Evolutionary conservation across 1,140 invertebrate genomes (phyloP).

Genomic region (Drusus annulatus): DNA sequence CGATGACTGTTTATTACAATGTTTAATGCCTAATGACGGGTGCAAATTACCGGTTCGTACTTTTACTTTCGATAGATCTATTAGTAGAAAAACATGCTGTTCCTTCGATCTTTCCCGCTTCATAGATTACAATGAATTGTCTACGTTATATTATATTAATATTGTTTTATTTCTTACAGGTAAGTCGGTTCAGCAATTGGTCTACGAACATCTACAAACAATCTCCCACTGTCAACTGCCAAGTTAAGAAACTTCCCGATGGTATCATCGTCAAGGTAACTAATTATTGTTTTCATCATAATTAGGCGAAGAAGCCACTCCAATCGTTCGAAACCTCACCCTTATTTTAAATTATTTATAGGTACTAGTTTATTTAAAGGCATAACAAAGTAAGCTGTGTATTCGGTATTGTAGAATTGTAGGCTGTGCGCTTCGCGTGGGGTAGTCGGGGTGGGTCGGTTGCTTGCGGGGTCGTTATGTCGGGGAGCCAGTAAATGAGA

Average conservation of each 20-base stretch:
- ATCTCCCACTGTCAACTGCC: background rate
- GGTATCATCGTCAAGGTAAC: background rate
- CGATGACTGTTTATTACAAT: background rate
- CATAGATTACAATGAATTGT: background rate
- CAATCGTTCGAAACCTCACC: too few species aligned
- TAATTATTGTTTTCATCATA: background rate
- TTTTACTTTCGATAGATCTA: conserved; percentile 14
- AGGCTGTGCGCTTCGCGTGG: too few species aligned
- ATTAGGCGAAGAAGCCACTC: too few species aligned
- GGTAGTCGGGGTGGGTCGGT: too few species aligned
- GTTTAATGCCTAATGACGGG: background rate
- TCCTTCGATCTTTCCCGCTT: background rate
- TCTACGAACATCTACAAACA: background rate
- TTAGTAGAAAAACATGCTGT: background rate
- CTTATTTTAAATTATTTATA: too few species aligned
- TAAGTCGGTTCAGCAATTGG: background rate
- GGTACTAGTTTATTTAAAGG: too few species aligned
- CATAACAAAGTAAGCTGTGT: too few species aligned
- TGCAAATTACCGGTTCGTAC: background rate
- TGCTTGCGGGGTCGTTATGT: too few species aligned
- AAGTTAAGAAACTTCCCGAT: background rate
- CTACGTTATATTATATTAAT: background rate
- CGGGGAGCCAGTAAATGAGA: conserved; percentile 2
- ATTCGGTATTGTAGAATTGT: too few species aligned
- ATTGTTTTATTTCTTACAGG: background rate